These are phyloP conservation scores for Todiramphus saurophagus DNA, from an alignment of 2,113 vertebrate genomes.

Conservation along the genomic window DNA sequence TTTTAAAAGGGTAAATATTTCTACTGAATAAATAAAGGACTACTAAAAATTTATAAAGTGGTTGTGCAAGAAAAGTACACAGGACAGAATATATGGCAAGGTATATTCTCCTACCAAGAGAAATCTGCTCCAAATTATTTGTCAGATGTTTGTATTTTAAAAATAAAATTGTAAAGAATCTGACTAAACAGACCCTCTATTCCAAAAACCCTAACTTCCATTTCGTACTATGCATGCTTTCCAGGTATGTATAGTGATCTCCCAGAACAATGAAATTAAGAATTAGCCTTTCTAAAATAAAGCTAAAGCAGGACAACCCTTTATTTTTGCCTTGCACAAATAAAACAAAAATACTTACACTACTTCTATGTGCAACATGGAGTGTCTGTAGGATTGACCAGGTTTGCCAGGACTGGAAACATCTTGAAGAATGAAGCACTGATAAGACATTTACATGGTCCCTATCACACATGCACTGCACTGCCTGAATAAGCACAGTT, in stretches of 20 bases:
- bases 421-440: not conserved
- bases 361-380: not conserved
- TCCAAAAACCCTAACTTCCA: not conserved
- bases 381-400: not conserved
- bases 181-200: not conserved
- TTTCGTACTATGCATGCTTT: not conserved
- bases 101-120: not conserved
- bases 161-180: not conserved
- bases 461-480: not conserved
- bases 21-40: not conserved
- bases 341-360: not conserved
- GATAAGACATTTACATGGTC: not conserved
- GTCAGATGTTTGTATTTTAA: not conserved
- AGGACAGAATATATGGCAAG: not conserved
- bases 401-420: not conserved
- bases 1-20: too few species aligned
- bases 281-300: not conserved
- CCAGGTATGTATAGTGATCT: not conserved
- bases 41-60: not conserved
- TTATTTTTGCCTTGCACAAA: not conserved
- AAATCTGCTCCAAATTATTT: not conserved
- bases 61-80: not conserved
- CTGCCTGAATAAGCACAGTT: not conserved
- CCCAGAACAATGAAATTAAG: not conserved
- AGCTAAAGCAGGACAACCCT: not conserved